A percentile compares a stretch with the other conserved stretches of the same genome.
Conservation (phyloP, 1,140 invertebrate species). For the Musca domestica region DNA sequence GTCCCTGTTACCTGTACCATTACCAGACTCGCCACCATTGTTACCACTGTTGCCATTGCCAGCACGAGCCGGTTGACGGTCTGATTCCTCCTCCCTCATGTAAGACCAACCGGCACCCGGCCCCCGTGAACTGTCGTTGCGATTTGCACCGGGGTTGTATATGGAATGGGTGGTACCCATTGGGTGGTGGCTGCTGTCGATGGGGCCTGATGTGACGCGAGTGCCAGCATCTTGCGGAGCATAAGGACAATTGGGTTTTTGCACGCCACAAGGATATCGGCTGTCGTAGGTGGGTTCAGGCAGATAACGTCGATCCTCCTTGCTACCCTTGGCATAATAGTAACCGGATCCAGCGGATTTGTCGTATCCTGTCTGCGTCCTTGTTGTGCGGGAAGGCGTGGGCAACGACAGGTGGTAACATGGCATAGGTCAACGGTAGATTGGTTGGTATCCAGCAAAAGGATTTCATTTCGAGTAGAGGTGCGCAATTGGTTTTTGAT, state of each 20-base stretch:
- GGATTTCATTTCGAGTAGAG: slow-evolving; percentile 1
- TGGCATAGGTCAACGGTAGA: too few relatives aligned
- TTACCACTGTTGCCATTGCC: slow-evolving; percentile 2
- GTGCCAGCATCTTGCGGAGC: slow-evolving; percentile 25
- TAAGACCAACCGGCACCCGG: slow-evolving; percentile 40
- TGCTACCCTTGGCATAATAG: slow-evolving; percentile 46
- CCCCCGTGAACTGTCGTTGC: slow-evolving; percentile 15
- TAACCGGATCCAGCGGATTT: slow-evolving; percentile 55
- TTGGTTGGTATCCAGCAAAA: not conserved
- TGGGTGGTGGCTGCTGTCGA: slow-evolving; percentile 23
- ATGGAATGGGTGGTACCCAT: slow-evolving; percentile 19
- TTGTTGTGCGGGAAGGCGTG: slow-evolving; percentile 21
- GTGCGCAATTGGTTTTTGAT: slow-evolving; percentile 5
- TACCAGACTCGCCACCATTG: not conserved
- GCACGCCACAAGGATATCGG: slow-evolving; percentile 36
- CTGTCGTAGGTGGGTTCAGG: slow-evolving; percentile 30
- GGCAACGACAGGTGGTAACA: not conserved
- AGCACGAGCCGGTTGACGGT: slow-evolving; percentile 26
- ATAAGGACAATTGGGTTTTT: slow-evolving; percentile 41
- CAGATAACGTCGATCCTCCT: slow-evolving; percentile 39
- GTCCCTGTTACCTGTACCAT: slow-evolving; percentile 5
- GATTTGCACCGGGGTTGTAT: slow-evolving; percentile 11
- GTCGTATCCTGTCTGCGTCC: slow-evolving; percentile 53
- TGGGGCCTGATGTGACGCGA: slow-evolving; percentile 39
- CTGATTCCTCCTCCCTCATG: slow-evolving; percentile 41